These are phyloP conservation scores for Cephus rjabovi DNA, from an alignment of 2,888 invertebrate genomes.

Conservation along the genomic window DNA sequence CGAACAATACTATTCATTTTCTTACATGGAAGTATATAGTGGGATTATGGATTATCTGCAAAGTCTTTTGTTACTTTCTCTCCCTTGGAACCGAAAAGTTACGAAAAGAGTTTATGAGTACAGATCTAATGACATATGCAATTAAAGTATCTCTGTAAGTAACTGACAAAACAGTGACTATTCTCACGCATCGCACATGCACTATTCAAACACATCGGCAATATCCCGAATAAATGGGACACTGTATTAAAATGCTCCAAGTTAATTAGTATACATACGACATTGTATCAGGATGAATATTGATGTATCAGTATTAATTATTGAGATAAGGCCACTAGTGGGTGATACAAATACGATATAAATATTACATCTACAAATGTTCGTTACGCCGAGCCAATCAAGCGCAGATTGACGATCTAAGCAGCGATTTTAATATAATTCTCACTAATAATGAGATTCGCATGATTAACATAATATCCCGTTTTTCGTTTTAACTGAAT, in stretches of 20 bases:
- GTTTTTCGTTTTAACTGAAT: not conserved
- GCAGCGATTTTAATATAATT: not conserved
- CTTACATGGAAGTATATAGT: not conserved
- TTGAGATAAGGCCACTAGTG: conserved; percentile 65
- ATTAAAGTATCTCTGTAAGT: not conserved
- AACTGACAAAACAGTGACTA: not conserved
- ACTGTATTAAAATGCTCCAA: not conserved
- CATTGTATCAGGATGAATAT: conserved; percentile 38
- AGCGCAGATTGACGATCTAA: not conserved
- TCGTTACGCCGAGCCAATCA: not conserved
- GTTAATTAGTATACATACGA: conserved; percentile 34
- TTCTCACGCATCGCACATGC: not conserved
- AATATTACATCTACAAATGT: conserved; percentile 44
- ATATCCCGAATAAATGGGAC: not conserved
- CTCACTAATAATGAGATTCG: not conserved
- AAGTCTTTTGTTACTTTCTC: not conserved
- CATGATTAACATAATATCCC: not conserved
- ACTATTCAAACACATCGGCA: not conserved
- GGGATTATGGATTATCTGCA: not conserved
- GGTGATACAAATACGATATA: conserved; percentile 63
- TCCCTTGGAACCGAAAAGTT: not conserved
- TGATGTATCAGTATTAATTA: conserved; percentile 48
- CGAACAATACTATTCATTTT: not conserved
- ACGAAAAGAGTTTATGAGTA: not conserved
- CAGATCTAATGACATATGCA: not conserved